Percentiles rank a stretch among this genome's conserved stretches.
Conservation (phyloP, 2,797 vertebrate species). For the Sphenodon punctatus region DNA sequence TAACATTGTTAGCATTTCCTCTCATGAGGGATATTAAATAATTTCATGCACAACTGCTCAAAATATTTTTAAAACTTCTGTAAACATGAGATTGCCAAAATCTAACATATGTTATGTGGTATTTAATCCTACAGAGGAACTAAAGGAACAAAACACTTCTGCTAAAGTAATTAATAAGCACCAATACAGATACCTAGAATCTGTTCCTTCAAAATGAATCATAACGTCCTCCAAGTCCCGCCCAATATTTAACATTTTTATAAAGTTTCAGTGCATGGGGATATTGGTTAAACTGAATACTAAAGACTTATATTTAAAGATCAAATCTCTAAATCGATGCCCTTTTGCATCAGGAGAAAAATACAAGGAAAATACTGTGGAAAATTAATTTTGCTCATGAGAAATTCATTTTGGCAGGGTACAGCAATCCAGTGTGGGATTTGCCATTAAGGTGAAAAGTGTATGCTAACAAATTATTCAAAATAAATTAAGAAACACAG, state of each 20-base stretch:
- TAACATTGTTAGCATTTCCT: slow-evolving; percentile 78
- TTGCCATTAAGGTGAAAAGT: slow-evolving; percentile 45
- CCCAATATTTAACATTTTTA: slow-evolving; percentile 57
- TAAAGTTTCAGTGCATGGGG: slow-evolving; percentile 51
- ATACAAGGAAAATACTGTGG: slow-evolving; percentile 23
- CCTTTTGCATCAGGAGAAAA: slow-evolving; percentile 45
- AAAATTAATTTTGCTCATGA: slow-evolving; percentile 58
- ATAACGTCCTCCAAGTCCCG: slow-evolving; percentile 64
- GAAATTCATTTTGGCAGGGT: slow-evolving; percentile 46
- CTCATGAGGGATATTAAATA: slow-evolving; percentile 79
- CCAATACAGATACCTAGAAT: slow-evolving; percentile 67
- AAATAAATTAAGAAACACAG: slow-evolving; percentile 42
- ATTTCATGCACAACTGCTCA: slow-evolving; percentile 79
- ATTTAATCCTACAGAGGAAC: slow-evolving; percentile 72
- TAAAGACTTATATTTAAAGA: slow-evolving; percentile 41
- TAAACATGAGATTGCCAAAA: slow-evolving; percentile 77
- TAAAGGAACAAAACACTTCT: slow-evolving; percentile 73
- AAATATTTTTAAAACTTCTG: slow-evolving; percentile 79
- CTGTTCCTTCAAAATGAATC: slow-evolving; percentile 74
- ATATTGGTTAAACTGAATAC: slow-evolving; percentile 26
- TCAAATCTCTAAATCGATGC: slow-evolving; percentile 50
- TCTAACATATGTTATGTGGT: slow-evolving; percentile 72
- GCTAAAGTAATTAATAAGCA: slow-evolving; percentile 77
- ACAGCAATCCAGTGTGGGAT: slow-evolving; percentile 2
- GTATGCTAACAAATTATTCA: slow-evolving; percentile 41